Evolutionary conservation across 2,888 invertebrate genomes (phyloP).

Genomic region (Trachelus tabidus): DNA sequence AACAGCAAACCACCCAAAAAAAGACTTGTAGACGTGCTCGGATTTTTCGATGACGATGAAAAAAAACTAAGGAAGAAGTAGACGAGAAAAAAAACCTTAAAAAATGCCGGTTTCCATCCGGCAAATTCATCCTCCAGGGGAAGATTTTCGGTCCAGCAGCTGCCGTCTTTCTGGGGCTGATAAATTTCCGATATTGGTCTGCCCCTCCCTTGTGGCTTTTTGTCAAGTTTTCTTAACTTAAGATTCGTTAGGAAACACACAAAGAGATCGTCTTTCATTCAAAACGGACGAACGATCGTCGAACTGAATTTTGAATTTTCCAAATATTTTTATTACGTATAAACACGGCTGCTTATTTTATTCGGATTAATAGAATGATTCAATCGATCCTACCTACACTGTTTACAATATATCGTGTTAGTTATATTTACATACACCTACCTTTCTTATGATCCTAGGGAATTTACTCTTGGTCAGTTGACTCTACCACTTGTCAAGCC

Average conservation of each 20-base stretch:
- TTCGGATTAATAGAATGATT: neutral
- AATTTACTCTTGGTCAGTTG: neutral
- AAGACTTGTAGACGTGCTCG: neutral
- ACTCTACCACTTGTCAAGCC: neutral
- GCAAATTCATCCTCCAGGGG: constrained; percentile 5
- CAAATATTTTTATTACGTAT: neutral
- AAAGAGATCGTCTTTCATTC: neutral
- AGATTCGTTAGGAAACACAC: neutral
- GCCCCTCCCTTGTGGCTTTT: neutral
- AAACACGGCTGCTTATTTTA: neutral
- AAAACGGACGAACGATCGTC: neutral
- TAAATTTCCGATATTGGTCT: constrained; percentile 1
- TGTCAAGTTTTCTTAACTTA: neutral
- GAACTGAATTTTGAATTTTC: neutral
- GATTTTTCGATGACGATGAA: neutral
- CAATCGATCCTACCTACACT: neutral
- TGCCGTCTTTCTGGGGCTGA: neutral
- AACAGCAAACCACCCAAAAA: neutral
- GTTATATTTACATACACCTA: neutral
- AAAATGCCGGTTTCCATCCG: neutral
- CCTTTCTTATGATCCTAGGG: neutral
- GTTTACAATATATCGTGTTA: neutral
- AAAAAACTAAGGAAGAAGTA: neutral
- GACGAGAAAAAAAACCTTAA: neutral
- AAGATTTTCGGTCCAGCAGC: constrained; percentile 8